These are phyloP conservation scores for Platycheirus rosarum DNA, from an alignment of 2,888 invertebrate species.

Conservation along the genomic window DNA sequence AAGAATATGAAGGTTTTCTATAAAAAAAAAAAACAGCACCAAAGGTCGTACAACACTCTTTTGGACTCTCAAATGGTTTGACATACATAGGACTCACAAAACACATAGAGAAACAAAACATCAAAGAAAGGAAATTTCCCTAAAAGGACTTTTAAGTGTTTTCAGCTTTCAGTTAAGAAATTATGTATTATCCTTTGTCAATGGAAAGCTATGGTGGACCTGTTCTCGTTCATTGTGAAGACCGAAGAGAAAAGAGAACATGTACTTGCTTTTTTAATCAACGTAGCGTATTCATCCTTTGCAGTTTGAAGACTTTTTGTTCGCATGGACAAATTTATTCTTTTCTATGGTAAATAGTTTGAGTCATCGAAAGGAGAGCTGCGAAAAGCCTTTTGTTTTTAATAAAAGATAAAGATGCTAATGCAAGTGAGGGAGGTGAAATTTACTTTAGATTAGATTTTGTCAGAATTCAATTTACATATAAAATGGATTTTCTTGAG, in stretches of 20 bases:
- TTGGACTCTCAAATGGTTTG: constrained; percentile 16
- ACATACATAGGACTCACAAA: constrained; percentile 30
- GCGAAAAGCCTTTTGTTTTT: background rate
- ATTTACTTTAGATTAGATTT: constrained; percentile 22
- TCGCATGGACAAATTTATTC: constrained; percentile 47
- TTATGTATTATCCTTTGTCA: constrained; percentile 32
- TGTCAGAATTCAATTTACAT: background rate
- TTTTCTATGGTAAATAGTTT: constrained; percentile 29
- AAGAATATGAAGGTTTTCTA: no score
- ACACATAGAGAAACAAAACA: constrained; percentile 11
- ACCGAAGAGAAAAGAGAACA: constrained; percentile 53
- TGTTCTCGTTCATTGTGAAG: constrained; percentile 36
- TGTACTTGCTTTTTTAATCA: constrained; percentile 71
- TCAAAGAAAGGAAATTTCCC: constrained; percentile 26
- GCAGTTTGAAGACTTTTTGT: constrained; percentile 33
- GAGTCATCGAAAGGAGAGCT: constrained; percentile 2
- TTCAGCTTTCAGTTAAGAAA: constrained; percentile 27
- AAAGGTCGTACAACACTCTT: constrained; percentile 3
- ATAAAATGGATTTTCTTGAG: no score
- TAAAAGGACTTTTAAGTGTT: constrained; percentile 31
- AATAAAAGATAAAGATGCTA: constrained; percentile 41
- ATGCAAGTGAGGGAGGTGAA: constrained; percentile 24
- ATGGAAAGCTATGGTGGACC: constrained; percentile 12
- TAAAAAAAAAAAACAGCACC: no score
- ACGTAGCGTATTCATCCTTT: constrained; percentile 55